Evolutionary conservation across 2,888 invertebrate genomes (phyloP), one percentile per base, ranked within the genome.

Genomic region (Copidosoma aretas): DNA sequence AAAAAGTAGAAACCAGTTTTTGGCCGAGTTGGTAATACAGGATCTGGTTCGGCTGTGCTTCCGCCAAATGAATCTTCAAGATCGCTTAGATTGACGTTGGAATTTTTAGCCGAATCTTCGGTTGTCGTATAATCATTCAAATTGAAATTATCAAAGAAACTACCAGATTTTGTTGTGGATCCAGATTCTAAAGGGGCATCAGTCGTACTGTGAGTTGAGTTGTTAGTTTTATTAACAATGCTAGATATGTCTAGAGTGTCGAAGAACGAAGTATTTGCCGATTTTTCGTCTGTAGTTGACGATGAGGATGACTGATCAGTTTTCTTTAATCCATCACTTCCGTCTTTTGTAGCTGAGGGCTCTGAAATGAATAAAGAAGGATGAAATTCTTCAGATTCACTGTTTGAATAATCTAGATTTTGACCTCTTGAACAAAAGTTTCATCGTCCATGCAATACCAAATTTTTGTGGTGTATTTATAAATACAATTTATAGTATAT

Each of bases 1-100:
- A 94, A 87, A 85, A 93, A 94, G 80, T 94, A 94, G 74, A 94
- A 90, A 0, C 94, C 94, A 70, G 91, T 93, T 76, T 88, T 89
- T 75, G 87, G 88, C 51, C 89, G 89, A 0, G 91, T 88, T 8
- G 92, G 90, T 32, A 90, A 77, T 19, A 87, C 86, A 3, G 90
- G 87, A 76, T 90, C 89, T 0, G 89, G 88, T 17, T 87, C 86
- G 72, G 83, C 81, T 1, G 90, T 87, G 56, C 86, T 86, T 24
- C 91, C 91, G 43, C 91, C 92, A 77, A 94, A 93, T 0, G 93
- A 93, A 73, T 90, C 92, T 79, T 91, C 93, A 62, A 93, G 84
- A 77, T 91, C 92, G 54, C 87, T 89, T 8, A 72, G 46, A 22
- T 60, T 66, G 21, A 51, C 15, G n/a, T 32, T 51, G 14, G 53